Base-by-base conservation (phyloP, 2,888 invertebrate species). In the Marasmarcha lunaedactyla region DNA sequence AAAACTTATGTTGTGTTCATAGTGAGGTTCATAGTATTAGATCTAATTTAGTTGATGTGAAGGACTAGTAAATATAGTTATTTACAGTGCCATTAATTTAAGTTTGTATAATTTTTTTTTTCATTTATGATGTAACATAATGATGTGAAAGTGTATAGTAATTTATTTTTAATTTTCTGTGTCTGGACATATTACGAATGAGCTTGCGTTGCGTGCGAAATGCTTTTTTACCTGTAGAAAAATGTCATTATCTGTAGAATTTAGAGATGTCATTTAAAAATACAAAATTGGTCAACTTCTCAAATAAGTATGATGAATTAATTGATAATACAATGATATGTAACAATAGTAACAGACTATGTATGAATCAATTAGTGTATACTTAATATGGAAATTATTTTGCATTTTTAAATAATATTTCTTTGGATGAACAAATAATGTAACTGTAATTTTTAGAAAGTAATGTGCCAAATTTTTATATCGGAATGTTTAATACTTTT, bases 111-210 rank as follows among this genome's bases (percentile, higher is more conserved):
- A 55, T 55, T 49, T 39, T 59, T 58, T 53, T 44, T 51, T 34
- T 54, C 20, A 7, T 20, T 20, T 20, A 52, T 49, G 48, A 42
- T 55, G 54, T 55, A 54, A 41, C 58, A 64, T 53, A 56, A 37
- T 34, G 34, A 10, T 38, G 20, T 20, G 9, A 30, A 30, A 7
- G 30, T 64, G 56, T 63, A 60, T 53, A 62, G 56, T 57, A 59
- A 70, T 68, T 69, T 69, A 68, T 69, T 65, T n/a, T 54, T 52
- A 66, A 70, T 61, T 58, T 52, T 42, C 52, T 48, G 45, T 50
- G 45, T 53, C 55, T 50, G 40, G 33, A 14, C 25, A 33, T 14
- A 13, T 11, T 38, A 14, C 10, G 12, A 15, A 38, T 11, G 30
- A 30, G 30, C 30, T 30, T 30, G 30, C 11, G 30, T 30, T 30